Evolutionary conservation across 2,888 invertebrate species (phyloP), one percentile per base, ranked within the genome.

Genomic region (Thymelicus lineola): DNA sequence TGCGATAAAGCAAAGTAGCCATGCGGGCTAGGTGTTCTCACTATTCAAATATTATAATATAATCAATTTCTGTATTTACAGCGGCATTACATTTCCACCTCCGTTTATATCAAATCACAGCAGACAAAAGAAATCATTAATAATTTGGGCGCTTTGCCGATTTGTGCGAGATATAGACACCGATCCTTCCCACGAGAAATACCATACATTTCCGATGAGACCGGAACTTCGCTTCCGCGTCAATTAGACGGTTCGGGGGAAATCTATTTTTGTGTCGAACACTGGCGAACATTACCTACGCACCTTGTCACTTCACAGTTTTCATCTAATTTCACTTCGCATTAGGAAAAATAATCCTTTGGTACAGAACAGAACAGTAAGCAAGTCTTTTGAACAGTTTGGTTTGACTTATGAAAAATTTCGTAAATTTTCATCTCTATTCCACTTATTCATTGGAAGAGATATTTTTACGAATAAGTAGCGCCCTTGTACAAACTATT

Each of bases 221-320:
- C 45, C 70, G 72, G 72, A 72, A 67, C 60, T 57, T 46, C 36
- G 58, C 61, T 62, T 72, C 72, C 72, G 72, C 64, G 48, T 70
- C 70, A 72, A 72, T 72, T 70, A 72, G 61, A 48, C 20, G 63
- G 48, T 46, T 17, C 48, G 46, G 46, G 28, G 46, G 61, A 42
- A 48, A 46, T 62, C 15, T 62, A 62, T 62, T 62, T 62, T 62
- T 46, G 48, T 48, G 55, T 14, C 10, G 35, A 35, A 28, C 35
- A 14, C 28, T 55, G 5, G 28, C 28, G 35, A 58, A n/a, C 15
- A 38, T 17, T 58, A 38, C 17, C 38, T 53, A 20, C 50, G 20
- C 20, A 53, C 28, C 20, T 53, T 36, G n/a, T 15, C 38, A 38
- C 36, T 6, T 58, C 9, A 15, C 15, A 5, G n/a, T 36, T 6